Conservation (phyloP, 2,113 vertebrate species). For the Rhizomys pruinosus region DNA sequence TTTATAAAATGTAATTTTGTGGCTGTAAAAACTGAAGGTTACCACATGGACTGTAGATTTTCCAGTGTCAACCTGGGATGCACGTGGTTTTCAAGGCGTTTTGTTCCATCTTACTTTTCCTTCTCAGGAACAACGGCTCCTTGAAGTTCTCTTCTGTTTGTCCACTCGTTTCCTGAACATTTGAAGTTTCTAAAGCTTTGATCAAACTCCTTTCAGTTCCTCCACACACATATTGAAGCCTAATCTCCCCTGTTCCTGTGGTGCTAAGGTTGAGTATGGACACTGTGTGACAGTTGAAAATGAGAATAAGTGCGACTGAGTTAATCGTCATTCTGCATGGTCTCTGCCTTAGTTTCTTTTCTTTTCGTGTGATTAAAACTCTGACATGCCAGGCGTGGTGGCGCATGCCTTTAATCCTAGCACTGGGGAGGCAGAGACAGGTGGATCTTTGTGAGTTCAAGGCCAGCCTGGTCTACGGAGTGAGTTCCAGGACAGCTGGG, state of each 20-base stretch:
- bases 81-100: neutral
- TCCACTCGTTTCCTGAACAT: neutral
- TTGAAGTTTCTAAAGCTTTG: neutral
- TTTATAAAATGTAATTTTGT: constrained; percentile 32
- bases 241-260: neutral
- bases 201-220: neutral
- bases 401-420: too few species aligned
- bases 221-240: neutral
- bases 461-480: too few species aligned
- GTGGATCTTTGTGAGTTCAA: too few species aligned
- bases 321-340: too few species aligned
- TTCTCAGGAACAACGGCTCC: neutral
- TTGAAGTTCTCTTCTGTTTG: neutral
- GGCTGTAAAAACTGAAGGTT: neutral
- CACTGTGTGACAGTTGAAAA: neutral
- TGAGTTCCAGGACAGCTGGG: too few species aligned
- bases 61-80: neutral
- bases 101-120: neutral
- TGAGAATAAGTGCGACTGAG: neutral
- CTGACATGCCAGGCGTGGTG: too few species aligned
- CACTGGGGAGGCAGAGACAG: too few species aligned
- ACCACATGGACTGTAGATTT: neutral
- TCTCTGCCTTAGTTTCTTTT: neutral
- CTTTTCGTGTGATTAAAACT: too few species aligned
- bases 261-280: too few species aligned